These are phyloP conservation scores for Cuculus canorus DNA, from an alignment of 2,797 vertebrate genomes.

Conservation along the genomic window DNA sequence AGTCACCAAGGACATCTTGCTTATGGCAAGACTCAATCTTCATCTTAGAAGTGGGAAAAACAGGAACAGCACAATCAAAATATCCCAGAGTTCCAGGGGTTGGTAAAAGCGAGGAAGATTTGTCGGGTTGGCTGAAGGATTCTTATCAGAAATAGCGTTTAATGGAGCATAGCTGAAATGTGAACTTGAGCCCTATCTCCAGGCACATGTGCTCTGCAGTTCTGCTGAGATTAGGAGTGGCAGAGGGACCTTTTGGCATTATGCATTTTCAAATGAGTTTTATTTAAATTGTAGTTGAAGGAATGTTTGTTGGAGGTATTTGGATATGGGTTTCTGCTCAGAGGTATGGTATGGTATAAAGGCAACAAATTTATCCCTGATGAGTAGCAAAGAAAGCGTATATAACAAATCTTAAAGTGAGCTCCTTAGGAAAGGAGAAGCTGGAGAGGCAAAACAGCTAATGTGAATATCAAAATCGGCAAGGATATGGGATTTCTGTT, in stretches of 20 bases:
- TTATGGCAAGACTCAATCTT: background rate
- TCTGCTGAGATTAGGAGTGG: background rate
- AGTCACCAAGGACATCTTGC: background rate
- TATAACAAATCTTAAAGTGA: background rate
- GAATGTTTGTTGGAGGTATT: background rate
- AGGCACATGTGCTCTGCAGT: background rate
- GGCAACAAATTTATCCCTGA: background rate
- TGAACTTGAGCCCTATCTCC: background rate
- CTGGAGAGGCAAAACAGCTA: background rate
- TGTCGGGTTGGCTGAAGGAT: background rate
- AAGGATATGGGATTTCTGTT: background rate
- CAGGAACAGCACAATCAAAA: background rate
- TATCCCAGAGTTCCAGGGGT: background rate
- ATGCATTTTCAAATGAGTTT: background rate
- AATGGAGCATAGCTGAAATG: background rate
- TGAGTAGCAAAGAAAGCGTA: background rate
- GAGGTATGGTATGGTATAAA: background rate
- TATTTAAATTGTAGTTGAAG: background rate
- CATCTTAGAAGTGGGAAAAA: background rate
- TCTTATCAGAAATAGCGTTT: background rate
- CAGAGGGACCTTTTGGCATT: background rate
- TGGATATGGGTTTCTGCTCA: background rate
- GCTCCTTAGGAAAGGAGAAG: background rate
- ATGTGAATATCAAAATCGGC: background rate
- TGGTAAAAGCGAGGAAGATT: background rate